phyloP scores from a whole-genome alignment of 2,888 invertebrate genomes.

The Loripinus fragilis region DNA sequence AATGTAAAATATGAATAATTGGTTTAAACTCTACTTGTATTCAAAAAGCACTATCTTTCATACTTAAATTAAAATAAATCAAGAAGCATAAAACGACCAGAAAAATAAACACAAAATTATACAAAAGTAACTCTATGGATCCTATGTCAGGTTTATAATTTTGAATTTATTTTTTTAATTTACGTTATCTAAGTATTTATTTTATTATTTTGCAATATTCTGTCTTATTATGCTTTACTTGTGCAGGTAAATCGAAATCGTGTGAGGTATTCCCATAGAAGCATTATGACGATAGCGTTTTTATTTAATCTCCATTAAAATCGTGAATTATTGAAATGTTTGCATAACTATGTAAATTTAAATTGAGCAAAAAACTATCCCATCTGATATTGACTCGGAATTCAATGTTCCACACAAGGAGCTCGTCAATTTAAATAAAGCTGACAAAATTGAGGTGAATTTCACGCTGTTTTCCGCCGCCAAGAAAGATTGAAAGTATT shows the following conservation, averaged over 20 bases:
- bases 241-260: neutral
- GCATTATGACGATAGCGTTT: neutral
- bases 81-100: too few relatives aligned
- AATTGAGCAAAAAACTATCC: neutral
- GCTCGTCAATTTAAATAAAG: neutral
- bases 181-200: too few relatives aligned
- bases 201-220: too few relatives aligned
- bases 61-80: too few relatives aligned
- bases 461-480: neutral
- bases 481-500: constrained; percentile 1
- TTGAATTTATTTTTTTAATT: too few relatives aligned
- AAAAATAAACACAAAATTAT: too few relatives aligned
- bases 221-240: too few relatives aligned
- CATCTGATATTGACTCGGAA: constrained; percentile 6
- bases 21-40: too few relatives aligned
- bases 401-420: neutral
- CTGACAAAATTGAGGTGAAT: constrained; percentile 11
- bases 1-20: too few relatives aligned
- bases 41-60: too few relatives aligned
- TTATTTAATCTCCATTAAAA: constrained; percentile 15
- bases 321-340: neutral
- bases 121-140: too few relatives aligned
- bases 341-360: constrained; percentile 15
- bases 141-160: too few relatives aligned
- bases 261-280: neutral